These are phyloP conservation scores for Tachypleus tridentatus DNA, from an alignment of 1,140 invertebrate genomes.

Conservation along the genomic window DNA sequence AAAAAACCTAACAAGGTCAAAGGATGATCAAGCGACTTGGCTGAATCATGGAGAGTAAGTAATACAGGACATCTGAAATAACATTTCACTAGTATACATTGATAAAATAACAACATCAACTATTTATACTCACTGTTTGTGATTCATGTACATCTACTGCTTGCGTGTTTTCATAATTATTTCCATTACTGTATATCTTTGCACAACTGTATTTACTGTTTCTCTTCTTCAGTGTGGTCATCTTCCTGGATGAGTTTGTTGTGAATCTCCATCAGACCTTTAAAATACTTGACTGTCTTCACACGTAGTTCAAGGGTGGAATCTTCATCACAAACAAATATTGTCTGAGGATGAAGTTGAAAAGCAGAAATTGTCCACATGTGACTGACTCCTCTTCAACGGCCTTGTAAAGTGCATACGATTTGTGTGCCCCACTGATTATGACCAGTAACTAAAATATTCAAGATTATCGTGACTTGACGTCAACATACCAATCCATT, in stretches of 20 bases:
- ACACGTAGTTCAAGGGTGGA: conserved; percentile 92
- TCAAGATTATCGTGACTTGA: not conserved
- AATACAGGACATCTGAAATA: no score
- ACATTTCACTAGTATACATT: no score
- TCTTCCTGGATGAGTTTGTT: conserved; percentile 35
- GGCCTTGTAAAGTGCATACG: conserved; percentile 90
- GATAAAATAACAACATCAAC: no score
- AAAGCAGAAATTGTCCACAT: conserved; percentile 99
- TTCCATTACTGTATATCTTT: no score
- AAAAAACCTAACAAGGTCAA: no score
- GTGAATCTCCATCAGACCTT: conserved; percentile 45
- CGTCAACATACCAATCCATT: no score
- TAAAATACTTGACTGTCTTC: conserved; percentile 99
- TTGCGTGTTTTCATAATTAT: no score
- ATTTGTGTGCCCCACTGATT: conserved; percentile 94
- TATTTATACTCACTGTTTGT: no score
- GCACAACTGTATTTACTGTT: no score
- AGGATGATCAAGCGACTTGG: no score
- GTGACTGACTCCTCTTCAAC: conserved; percentile 94
- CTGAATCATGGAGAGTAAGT: no score
- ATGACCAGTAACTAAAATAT: conserved; percentile 76
- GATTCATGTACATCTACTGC: no score
- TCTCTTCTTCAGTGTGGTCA: not conserved
- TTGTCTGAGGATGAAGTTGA: conserved; percentile 79
- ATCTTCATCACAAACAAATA: conserved; percentile 96